phyloP scores from a whole-genome alignment of 2,113 vertebrate species.

The Amblyornis subalaris region DNA sequence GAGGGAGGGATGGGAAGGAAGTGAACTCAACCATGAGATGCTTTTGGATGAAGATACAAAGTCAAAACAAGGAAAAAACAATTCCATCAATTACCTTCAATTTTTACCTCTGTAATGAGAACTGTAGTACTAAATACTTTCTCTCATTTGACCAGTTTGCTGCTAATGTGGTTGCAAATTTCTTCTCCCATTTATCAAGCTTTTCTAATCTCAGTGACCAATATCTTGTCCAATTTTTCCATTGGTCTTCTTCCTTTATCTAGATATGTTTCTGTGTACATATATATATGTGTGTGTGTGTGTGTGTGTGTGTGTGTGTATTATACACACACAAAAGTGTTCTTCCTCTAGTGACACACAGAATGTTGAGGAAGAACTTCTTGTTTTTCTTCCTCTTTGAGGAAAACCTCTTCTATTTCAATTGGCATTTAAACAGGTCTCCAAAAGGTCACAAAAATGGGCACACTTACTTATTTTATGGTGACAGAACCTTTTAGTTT shows the following conservation, averaged over 20 bases:
- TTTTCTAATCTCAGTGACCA: background rate
- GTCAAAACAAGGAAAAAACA: background rate
- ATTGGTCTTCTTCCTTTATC: background rate
- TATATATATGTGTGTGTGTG: rapidly evolving
- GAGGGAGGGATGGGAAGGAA: background rate
- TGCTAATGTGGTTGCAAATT: background rate
- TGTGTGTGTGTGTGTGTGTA: too few relatives aligned
- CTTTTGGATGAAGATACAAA: background rate
- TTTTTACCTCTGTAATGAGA: background rate
- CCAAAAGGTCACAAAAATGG: background rate
- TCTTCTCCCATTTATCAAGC: background rate
- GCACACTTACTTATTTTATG: background rate
- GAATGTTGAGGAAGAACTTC: background rate
- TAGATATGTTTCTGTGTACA: background rate
- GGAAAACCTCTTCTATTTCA: background rate
- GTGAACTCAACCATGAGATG: background rate
- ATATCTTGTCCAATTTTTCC: background rate
- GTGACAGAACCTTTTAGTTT: background rate
- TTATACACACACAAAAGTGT: background rate
- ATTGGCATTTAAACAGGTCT: background rate
- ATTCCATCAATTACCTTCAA: background rate
- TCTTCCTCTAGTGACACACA: background rate
- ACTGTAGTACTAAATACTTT: background rate
- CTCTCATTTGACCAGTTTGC: background rate
- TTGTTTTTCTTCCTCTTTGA: background rate